These are phyloP conservation scores for Erythrolamprus reginae DNA, from an alignment of 2,113 vertebrate species.

Conservation along the genomic window DNA sequence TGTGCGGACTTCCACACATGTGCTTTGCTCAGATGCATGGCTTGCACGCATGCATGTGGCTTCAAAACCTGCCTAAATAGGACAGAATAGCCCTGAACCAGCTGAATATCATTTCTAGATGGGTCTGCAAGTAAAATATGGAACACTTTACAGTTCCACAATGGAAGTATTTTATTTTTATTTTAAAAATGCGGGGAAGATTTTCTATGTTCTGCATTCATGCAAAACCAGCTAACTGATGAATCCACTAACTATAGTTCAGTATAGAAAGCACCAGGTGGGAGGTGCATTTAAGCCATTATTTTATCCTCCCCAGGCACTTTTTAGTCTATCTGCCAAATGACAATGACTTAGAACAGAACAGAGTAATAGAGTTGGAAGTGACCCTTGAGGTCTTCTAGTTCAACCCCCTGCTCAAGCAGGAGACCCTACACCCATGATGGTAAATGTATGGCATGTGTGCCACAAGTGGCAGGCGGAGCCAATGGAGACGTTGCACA, in stretches of 20 bases:
- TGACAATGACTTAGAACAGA: background rate
- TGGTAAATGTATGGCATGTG: too few relatives aligned
- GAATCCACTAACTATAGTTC: background rate
- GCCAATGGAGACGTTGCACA: too few relatives aligned
- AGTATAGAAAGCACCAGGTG: background rate
- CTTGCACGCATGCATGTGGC: too few relatives aligned
- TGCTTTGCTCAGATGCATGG: too few relatives aligned
- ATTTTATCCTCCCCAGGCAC: background rate
- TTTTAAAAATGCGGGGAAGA: background rate
- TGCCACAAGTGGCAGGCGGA: too few relatives aligned
- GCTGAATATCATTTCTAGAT: background rate
- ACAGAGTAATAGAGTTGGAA: background rate
- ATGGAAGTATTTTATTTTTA: background rate
- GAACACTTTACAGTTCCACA: background rate
- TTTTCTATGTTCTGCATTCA: background rate
- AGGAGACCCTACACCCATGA: background rate
- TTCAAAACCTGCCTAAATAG: too few relatives aligned
- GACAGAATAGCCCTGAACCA: too few relatives aligned
- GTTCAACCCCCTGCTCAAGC: background rate
- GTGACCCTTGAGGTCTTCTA: background rate
- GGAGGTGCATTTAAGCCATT: background rate
- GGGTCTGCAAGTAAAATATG: background rate
- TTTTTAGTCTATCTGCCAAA: background rate
- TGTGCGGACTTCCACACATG: too few relatives aligned
- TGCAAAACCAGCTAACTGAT: background rate